A percentile compares a stretch with the other conserved stretches of the same genome.
These are phyloP conservation scores for Alectoris magna DNA, from an alignment of 2,797 vertebrate species.

Conservation along the genomic window DNA sequence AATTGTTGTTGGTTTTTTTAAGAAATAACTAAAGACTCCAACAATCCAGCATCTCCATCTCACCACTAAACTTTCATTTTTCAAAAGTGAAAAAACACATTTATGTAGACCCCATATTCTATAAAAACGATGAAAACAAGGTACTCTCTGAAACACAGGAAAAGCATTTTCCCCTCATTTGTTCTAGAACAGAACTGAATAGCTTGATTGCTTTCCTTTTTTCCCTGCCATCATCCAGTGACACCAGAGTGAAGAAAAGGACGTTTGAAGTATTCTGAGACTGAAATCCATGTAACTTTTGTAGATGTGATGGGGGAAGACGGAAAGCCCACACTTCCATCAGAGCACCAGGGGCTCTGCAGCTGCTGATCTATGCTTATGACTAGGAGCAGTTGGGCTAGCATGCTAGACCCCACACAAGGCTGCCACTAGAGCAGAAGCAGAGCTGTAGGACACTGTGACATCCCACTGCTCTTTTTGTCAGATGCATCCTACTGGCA, in stretches of 20 bases:
- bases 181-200: background rate
- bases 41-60: background rate
- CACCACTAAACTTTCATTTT: background rate
- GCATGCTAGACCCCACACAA: background rate
- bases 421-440: background rate
- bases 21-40: background rate
- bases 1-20: background rate
- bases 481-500: background rate
- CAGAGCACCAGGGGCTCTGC: rapidly evolving
- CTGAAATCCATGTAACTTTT: background rate
- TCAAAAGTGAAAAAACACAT: rapidly evolving
- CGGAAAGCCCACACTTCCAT: background rate
- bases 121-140: background rate
- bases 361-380: background rate
- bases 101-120: background rate
- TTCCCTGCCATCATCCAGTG: background rate
- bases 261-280: background rate
- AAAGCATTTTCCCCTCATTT: background rate
- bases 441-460: background rate
- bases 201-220: background rate
- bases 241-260: background rate
- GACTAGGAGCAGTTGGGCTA: background rate
- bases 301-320: background rate
- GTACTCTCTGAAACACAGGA: background rate
- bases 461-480: background rate